Conservation (phyloP, 2,113 vertebrate species). For the Gnathonemus longibarbis region DNA sequence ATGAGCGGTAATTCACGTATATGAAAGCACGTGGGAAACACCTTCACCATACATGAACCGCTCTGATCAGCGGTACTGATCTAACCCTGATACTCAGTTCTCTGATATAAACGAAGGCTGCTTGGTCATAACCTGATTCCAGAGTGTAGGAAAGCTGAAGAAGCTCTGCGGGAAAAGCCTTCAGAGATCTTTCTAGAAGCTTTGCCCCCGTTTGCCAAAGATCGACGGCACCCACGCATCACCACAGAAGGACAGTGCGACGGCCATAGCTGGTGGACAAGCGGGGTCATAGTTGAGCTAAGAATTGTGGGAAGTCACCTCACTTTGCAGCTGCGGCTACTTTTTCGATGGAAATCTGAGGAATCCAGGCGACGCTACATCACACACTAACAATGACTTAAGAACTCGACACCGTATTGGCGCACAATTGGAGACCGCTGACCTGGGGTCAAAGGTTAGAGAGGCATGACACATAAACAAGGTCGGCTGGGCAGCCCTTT, state of each 20-base stretch:
- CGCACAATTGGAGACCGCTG: not conserved
- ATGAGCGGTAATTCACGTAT: not conserved
- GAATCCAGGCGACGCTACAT: not conserved
- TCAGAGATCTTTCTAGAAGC: not conserved
- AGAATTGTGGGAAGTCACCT: not conserved
- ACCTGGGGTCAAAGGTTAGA: not conserved
- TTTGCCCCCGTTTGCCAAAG: not conserved
- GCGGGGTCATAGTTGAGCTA: not conserved
- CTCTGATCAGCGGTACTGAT: not conserved
- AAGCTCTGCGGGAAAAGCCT: not conserved
- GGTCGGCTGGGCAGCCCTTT: not conserved
- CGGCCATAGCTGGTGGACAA: not conserved
- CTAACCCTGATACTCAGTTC: not conserved
- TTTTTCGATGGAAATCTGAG: not conserved
- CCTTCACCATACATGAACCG: not conserved
- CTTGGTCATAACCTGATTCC: not conserved
- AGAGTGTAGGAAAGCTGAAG: not conserved
- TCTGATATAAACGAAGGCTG: not conserved
- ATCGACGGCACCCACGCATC: not conserved
- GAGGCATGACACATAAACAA: not conserved
- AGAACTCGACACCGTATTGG: not conserved
- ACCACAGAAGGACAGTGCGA: not conserved
- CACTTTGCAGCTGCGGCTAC: not conserved
- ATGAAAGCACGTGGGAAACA: not conserved
- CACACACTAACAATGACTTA: not conserved